Evolutionary conservation across 2,797 vertebrate genomes (phyloP).

Genomic region (Muscicapa striata): DNA sequence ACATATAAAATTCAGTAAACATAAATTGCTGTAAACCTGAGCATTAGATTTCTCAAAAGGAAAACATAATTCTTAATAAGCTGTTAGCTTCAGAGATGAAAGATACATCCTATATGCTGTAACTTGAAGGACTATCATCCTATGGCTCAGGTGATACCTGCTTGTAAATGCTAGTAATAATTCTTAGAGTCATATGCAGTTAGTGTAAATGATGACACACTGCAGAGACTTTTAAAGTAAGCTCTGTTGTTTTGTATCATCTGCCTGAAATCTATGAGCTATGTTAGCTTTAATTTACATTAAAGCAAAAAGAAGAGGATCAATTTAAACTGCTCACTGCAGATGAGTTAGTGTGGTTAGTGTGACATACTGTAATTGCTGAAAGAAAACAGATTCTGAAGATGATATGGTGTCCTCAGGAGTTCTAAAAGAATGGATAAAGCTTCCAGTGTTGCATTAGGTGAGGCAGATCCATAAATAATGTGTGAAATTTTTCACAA

Average conservation of each 20-base stretch:
- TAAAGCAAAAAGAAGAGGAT: background rate
- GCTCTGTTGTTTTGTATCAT: background rate
- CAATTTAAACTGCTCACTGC: background rate
- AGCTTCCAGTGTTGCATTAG: background rate
- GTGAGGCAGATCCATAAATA: slow-evolving; percentile 11
- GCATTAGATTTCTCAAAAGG: background rate
- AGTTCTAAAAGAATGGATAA: background rate
- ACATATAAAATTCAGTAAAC: background rate
- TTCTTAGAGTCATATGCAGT: background rate
- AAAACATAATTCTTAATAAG: background rate
- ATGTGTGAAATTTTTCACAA: background rate
- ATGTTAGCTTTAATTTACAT: background rate
- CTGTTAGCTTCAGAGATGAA: background rate
- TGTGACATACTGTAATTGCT: background rate
- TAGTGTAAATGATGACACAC: background rate
- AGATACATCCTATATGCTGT: background rate
- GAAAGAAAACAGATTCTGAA: slow-evolving; percentile 4
- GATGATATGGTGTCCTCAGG: background rate
- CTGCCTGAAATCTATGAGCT: background rate
- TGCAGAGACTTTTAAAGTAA: background rate
- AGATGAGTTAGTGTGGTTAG: background rate
- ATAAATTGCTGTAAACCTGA: background rate
- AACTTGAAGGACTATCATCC: background rate
- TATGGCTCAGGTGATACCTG: background rate
- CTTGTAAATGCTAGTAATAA: background rate